These are phyloP conservation scores for Lutjanus campechanus DNA, from an alignment of 2,797 vertebrate genomes.

Conservation along the genomic window DNA sequence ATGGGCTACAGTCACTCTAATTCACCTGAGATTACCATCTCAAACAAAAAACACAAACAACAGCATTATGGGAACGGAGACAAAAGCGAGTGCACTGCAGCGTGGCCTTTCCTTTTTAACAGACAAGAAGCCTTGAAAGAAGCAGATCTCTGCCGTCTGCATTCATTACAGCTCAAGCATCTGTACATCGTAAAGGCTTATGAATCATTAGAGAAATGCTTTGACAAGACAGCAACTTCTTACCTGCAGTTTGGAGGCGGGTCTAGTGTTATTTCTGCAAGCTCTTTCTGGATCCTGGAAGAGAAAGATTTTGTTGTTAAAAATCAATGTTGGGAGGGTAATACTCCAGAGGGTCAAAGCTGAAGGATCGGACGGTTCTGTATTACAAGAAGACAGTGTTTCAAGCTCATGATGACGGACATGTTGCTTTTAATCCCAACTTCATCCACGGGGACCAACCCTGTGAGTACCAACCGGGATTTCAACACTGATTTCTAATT, in stretches of 20 bases:
- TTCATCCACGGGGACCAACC: neutral
- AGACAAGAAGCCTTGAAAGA: conserved; percentile 31
- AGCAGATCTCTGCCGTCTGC: conserved; percentile 1
- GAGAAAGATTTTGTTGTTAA: conserved; percentile 35
- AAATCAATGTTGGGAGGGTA: neutral
- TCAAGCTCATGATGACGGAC: neutral
- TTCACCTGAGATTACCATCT: conserved; percentile 63
- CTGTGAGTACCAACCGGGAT: too few relatives aligned
- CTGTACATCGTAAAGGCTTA: conserved; percentile 5
- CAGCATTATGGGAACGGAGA: conserved; percentile 44
- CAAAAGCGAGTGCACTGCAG: conserved; percentile 41
- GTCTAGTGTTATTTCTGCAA: conserved; percentile 98
- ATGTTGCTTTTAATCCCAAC: neutral
- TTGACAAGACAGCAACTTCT: conserved; percentile 71
- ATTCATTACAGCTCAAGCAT: conserved; percentile 35
- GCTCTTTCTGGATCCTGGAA: conserved; percentile 98
- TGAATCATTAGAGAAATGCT: conserved; percentile 15
- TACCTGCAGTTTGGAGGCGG: conserved; percentile 99
- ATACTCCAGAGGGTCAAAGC: conserved; percentile 1
- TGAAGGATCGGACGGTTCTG: neutral
- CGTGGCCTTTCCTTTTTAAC: conserved; percentile 21
- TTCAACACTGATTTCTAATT: neutral
- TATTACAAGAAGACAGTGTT: neutral
- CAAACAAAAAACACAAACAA: conserved; percentile 52
- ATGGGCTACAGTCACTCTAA: conserved; percentile 22